A percentile compares a stretch with the other conserved stretches of the same genome.
Conservation (phyloP, 2,113 vertebrate genomes). For the Apeltes quadracus region DNA sequence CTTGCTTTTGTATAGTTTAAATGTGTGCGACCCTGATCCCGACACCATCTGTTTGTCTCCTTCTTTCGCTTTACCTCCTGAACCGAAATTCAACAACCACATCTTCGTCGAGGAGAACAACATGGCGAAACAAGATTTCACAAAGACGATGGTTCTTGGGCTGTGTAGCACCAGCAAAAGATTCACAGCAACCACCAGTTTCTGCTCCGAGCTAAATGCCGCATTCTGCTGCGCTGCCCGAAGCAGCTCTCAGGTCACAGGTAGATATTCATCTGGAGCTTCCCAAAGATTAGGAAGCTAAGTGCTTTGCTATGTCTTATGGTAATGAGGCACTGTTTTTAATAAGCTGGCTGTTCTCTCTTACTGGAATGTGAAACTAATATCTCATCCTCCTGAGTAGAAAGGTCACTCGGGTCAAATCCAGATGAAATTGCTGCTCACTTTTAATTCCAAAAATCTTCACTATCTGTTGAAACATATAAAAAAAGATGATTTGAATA, state of each 20-base stretch:
- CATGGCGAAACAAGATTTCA: constrained; percentile 67
- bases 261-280: constrained; percentile 70
- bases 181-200: constrained; percentile 18
- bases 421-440: constrained; percentile 78
- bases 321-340: constrained; percentile 79
- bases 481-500: constrained; percentile 46
- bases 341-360: constrained; percentile 66
- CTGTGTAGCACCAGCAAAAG: constrained; percentile 38
- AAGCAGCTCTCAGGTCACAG: constrained; percentile 36
- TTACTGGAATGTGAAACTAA: constrained; percentile 69
- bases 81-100: constrained; percentile 52
- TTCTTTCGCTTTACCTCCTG: constrained; percentile 33
- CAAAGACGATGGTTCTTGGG: constrained; percentile 55
- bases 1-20: constrained; percentile 34
- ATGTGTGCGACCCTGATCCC: constrained; percentile 32
- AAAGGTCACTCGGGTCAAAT: constrained; percentile 71
- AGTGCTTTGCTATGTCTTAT: constrained; percentile 73
- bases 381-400: constrained; percentile 71
- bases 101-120: constrained; percentile 55
- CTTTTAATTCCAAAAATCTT: constrained; percentile 76
- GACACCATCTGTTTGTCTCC: constrained; percentile 49
- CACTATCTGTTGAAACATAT: constrained; percentile 68
- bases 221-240: constrained; percentile 37
- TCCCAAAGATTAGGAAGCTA: constrained; percentile 75
- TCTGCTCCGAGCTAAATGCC: constrained; percentile 28